Evolutionary conservation across 2,888 invertebrate species (phyloP), one percentile per base, ranked within the genome.

Genomic region (Tenthredo mesomela): DNA sequence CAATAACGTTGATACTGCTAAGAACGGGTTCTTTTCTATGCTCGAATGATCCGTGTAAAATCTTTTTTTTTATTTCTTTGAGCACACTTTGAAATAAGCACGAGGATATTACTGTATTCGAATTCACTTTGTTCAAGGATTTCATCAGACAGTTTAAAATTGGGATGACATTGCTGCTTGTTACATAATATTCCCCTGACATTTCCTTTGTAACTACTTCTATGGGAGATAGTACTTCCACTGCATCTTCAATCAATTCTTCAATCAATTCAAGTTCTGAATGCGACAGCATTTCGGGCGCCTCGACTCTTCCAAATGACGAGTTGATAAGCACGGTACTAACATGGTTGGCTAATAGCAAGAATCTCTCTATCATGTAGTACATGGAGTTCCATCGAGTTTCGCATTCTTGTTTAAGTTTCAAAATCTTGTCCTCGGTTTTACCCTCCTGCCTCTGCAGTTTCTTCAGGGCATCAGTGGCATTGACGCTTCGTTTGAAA

Each of bases 371-470:
- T 0, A 86, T 65, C 86, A 84, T 85, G 21, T 78, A 82, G 21
- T 77, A 85, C 2, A 80, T 84, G 12, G 84, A 86, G 71, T 85
- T 85, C 84, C 85, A 86, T n/a, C 83, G 43, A 25, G 85, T 86
- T 43, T 85, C 85, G 37, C 37, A 67, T 65, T 73, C 75, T 85
- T 85, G 85, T 10, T 77, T 85, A 5, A 85, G 61, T 47, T 85
- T 83, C 2, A 82, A 21, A 40, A 73, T 37, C 21, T 50, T 82
- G 43, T 73, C 40, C 18, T 50, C 82, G 40, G 67, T 50, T 83
- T 84, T 54, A 6, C 58, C 78, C 4, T 78, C 83, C 40, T 61
- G 47, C 18, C 15, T 83, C 18, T 83, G 83, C 65, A 84, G 77
- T 61, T 78, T 73, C 67, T 21, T 84, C 3, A 84, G 84, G 10